Evolutionary conservation across 2,888 invertebrate genomes (phyloP), one percentile per base, ranked within the genome.

Genomic region (Branchipolynoe longqiensis): DNA sequence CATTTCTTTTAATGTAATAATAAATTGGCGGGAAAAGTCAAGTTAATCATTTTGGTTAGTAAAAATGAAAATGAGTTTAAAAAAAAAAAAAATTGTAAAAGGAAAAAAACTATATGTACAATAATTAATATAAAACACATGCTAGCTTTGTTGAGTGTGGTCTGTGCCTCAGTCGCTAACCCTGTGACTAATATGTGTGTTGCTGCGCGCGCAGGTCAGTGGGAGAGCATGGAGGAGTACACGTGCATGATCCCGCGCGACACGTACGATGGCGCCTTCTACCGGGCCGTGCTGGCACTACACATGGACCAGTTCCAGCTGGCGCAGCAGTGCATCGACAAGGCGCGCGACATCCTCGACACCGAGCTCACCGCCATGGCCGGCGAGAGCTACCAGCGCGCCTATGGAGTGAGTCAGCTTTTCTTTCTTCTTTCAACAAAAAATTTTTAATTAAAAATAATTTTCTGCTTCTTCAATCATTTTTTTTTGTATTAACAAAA

Each of bases 231-330:
- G 98, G 96, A 97, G 89, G 96, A 96, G 90, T 98, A 98, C 93
- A 97, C 98, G 0, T 95, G 95, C 84, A 96, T 97, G 89, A 96
- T 99, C 89, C 98, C 98, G 0, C 96, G 97, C 89, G 98, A 98
- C 88, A 97, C 97, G 0, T 98, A 98, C 92, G 99, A 99, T 90
- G 98, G 99, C 0, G 97, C 98, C 0, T 99, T 99, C 94, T 98
- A 98, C 92, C 95, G 98, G 85, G 98, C 99, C 0, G 98, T 99
- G 3, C 94, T 99, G 85, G 91, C 91, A 31, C 90, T 93, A 4
- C 93, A 93, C 86, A 90, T 90, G 28, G 92, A 92, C 82, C 87
- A 90, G 82, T 93, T 89, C 88, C 90, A 89, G 82, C 86, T 91
- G 36, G 93, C 93, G 22, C 93, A 94, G 86, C 93, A 96, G 91